Evolutionary conservation across 2,113 vertebrate species (phyloP).

Genomic region (Rhynchopsitta pachyrhyncha): DNA sequence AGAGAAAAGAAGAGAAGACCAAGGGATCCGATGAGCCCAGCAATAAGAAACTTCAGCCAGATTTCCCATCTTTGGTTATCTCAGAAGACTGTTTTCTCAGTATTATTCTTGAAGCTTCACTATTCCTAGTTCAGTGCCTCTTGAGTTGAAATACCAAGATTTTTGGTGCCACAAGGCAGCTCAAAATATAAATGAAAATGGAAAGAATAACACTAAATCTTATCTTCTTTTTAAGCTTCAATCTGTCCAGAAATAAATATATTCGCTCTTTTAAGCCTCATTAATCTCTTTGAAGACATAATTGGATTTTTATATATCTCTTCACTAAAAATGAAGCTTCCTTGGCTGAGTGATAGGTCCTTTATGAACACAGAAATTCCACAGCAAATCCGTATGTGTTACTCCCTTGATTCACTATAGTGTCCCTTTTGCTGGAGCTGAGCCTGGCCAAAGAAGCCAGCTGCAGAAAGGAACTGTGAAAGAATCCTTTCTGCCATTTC

Average conservation of each 20-base stretch:
- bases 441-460: neutral
- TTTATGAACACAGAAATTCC: neutral
- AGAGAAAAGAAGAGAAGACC: neutral
- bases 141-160: neutral
- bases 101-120: neutral
- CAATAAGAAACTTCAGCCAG: neutral
- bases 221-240: neutral
- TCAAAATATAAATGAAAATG: neutral
- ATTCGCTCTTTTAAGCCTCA: neutral
- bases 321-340: neutral
- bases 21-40: neutral
- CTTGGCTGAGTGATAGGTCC: neutral
- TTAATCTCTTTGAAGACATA: neutral
- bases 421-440: neutral
- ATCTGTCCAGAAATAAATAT: neutral
- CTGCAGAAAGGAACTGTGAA: neutral
- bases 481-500: neutral
- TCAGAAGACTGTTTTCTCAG: neutral
- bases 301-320: neutral
- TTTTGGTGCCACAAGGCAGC: neutral
- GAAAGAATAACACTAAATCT: neutral
- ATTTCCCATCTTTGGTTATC: neutral
- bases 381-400: neutral
- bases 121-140: neutral
- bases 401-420: neutral